Conservation (phyloP, 2,797 vertebrate genomes). For the Lagorchestes hirsutus region DNA sequence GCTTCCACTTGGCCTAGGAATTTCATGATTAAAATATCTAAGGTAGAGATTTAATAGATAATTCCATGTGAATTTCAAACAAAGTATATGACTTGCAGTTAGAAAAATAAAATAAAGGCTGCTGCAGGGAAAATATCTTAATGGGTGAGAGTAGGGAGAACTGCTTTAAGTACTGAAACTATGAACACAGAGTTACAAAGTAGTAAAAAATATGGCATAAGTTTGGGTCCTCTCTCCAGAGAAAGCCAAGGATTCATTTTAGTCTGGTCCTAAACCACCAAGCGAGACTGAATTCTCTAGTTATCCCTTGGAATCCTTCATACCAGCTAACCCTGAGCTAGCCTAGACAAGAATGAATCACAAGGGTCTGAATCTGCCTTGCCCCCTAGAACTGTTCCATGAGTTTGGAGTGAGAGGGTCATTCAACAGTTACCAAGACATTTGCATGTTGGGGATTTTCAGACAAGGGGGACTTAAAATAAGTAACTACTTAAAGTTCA, state of each 20-base stretch:
- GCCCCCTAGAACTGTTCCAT: not conserved
- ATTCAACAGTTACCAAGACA: conserved; percentile 37
- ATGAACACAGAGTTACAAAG: conserved; percentile 25
- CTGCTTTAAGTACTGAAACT: conserved; percentile 12
- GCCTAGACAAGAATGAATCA: conserved; percentile 27
- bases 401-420: conserved; percentile 44
- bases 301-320: not conserved
- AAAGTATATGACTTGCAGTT: conserved; percentile 45
- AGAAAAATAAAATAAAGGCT: not conserved
- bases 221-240: conserved; percentile 1
- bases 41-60: conserved; percentile 34
- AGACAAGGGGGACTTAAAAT: conserved; percentile 34
- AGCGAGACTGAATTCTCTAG: conserved; percentile 19
- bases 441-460: conserved; percentile 2
- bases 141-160: not conserved
- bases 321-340: not conserved
- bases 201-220: conserved; percentile 30
- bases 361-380: not conserved
- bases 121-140: conserved; percentile 6
- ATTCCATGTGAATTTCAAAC: conserved; percentile 7
- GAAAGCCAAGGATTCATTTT: conserved; percentile 33
- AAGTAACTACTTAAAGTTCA: conserved; percentile 22
- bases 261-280: conserved; percentile 29
- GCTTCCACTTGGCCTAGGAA: not conserved
- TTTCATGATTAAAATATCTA: conserved; percentile 23